Evolutionary conservation across 2,113 vertebrate genomes (phyloP).

Genomic region (Xiphophorus couchianus): DNA sequence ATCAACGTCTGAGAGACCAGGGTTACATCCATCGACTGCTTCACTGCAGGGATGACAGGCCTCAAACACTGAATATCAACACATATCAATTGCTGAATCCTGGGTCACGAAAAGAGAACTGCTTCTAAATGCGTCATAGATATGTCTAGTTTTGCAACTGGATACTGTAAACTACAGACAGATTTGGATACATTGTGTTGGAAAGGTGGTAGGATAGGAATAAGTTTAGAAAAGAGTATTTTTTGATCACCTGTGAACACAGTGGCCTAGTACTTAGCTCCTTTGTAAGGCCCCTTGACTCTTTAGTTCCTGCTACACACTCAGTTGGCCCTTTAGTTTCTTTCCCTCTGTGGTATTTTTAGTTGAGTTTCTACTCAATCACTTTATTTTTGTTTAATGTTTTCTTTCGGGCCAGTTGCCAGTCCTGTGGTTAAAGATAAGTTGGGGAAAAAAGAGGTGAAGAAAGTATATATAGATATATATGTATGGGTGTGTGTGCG

Average conservation of each 20-base stretch:
- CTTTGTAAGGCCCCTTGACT: slow-evolving; percentile 53
- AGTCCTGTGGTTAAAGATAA: slow-evolving; percentile 48
- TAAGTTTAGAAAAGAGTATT: slow-evolving; percentile 59
- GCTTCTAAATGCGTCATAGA: slow-evolving; percentile 69
- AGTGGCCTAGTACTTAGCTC: slow-evolving; percentile 75
- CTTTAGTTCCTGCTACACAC: slow-evolving; percentile 52
- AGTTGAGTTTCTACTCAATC: slow-evolving; percentile 51
- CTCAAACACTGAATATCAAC: slow-evolving; percentile 74
- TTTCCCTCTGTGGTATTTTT: slow-evolving; percentile 61
- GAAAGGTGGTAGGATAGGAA: slow-evolving; percentile 69
- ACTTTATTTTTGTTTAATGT: slow-evolving; percentile 67
- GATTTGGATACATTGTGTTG: slow-evolving; percentile 48
- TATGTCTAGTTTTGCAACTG: slow-evolving; percentile 70
- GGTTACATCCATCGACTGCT: slow-evolving; percentile 35
- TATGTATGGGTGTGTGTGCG: not conserved
- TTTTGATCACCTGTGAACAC: slow-evolving; percentile 68
- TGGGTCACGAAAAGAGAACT: slow-evolving; percentile 63
- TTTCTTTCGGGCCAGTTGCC: slow-evolving; percentile 59
- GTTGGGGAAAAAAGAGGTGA: slow-evolving; percentile 25
- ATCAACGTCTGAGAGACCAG: slow-evolving; percentile 37
- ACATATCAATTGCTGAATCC: slow-evolving; percentile 79
- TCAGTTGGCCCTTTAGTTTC: slow-evolving; percentile 57
- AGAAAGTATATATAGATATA: slow-evolving; percentile 34
- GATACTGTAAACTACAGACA: slow-evolving; percentile 57
- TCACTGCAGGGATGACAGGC: slow-evolving; percentile 42